Base-by-base conservation (phyloP, 35 echinoderm and acorn worm genomes). In the Heliocidaris tuberculata region DNA sequence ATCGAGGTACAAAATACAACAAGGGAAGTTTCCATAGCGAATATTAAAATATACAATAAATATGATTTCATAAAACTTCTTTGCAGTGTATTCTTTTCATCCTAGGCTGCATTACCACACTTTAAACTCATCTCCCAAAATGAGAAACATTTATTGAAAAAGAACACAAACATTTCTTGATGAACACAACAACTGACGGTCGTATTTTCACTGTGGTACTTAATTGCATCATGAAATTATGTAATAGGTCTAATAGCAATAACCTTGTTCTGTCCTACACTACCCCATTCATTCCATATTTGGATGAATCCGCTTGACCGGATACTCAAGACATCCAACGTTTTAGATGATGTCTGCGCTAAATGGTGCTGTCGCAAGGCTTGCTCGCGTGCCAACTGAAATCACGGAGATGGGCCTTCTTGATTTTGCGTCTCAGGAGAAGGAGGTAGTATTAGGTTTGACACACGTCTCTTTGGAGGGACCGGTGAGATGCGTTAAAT, bases 371-470 rank as follows among this genome's bases (percentile, higher is more conserved):
- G 65, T 78, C 65, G 65, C 27, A n/a, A 78, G 21, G 65, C 65
- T 78, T 78, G 65, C 65, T 78, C 65, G 21, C 65, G 6, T 78
- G 65, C 65, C 65, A 78, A n/a, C 21, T 78, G 65, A 78, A 78
- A 78, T 78, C 65, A 78, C 65, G 65, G 65, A 78, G 65, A 78
- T 78, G 65, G 65, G 65, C 65, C 65, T 19, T 78, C 65, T 78
- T 78, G 65, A 71, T 71, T 71, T 16, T 71, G 61, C 61, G 24
- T 71, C 61, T 71, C 61, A 19, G 61, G 2, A 21, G 61, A 78
- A 8, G 65, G 27, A 27, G 65, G 65, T 19, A 78, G 17, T 78
- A 78, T 78, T 78, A 78, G 27, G 4, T 78, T 24, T n/a, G 65
- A 78, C 65, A 78, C 65, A 78, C 21, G 65, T 78, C 65, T 78